phyloP scores from a whole-genome alignment of 2,888 invertebrate species.

The Metallyticus violacea region DNA sequence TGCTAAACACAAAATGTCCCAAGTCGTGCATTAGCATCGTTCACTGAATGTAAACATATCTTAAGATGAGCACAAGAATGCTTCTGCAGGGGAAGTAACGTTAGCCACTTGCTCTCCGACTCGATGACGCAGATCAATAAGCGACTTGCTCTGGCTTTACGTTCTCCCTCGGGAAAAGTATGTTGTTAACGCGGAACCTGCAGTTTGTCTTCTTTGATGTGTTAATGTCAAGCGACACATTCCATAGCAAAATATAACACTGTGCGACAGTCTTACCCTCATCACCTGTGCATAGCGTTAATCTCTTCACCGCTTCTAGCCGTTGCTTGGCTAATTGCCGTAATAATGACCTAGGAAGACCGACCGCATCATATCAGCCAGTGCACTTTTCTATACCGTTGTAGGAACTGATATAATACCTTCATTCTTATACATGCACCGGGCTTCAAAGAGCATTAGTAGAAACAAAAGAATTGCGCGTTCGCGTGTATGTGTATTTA shows the following conservation, averaged over 20 bases:
- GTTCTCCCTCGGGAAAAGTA: not conserved
- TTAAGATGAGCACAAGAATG: not conserved
- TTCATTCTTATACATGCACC: too few species aligned
- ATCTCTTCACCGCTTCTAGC: not conserved
- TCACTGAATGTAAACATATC: not conserved
- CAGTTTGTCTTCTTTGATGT: not conserved
- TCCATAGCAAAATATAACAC: too few species aligned
- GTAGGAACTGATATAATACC: too few species aligned
- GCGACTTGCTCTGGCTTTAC: not conserved
- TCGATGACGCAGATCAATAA: not conserved
- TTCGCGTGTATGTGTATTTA: too few species aligned
- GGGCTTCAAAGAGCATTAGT: too few species aligned
- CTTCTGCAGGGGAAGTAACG: not conserved
- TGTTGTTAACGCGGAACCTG: not conserved
- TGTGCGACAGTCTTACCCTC: not conserved
- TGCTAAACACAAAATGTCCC: not conserved
- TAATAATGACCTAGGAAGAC: not conserved
- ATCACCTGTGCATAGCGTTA: not conserved
- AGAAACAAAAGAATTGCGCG: too few species aligned
- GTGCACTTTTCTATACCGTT: too few species aligned
- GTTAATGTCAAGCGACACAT: not conserved
- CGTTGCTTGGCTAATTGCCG: not conserved
- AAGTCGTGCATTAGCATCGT: too few species aligned
- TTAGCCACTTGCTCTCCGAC: not conserved
- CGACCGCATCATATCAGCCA: too few species aligned